Conservation (phyloP, 2,888 invertebrate genomes). For the Pelosia muscerda region DNA sequence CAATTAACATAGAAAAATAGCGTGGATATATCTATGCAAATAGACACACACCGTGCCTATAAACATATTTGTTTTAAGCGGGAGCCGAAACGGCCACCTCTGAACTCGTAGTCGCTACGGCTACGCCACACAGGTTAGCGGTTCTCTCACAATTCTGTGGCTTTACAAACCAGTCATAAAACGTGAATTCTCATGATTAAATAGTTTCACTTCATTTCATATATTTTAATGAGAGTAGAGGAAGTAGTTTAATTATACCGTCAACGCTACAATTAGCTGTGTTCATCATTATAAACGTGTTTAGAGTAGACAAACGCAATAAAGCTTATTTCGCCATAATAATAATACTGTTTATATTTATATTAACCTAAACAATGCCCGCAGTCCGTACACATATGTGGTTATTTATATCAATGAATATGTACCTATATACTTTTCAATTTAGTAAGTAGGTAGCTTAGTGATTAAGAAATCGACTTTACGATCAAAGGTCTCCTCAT, state of each 20-base stretch:
- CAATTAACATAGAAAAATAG: no score
- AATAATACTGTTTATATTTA: not conserved
- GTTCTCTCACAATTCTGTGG: not conserved
- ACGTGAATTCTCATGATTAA: not conserved
- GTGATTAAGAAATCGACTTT: no score
- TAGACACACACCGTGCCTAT: no score
- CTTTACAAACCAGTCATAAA: not conserved
- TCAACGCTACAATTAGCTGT: not conserved
- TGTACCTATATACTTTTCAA: no score
- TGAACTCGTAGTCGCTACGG: not conserved
- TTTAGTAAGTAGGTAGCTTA: no score
- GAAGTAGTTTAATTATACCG: not conserved
- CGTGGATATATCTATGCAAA: no score
- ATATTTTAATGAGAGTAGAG: not conserved
- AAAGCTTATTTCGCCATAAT: not conserved
- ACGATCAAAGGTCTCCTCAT: no score
- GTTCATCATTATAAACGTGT: not conserved
- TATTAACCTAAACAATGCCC: not conserved
- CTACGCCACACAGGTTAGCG: not conserved
- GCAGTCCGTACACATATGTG: not conserved
- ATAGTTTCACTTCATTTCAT: constrained; percentile 2
- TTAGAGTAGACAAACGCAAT: not conserved
- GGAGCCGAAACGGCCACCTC: not conserved
- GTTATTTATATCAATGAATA: not conserved
- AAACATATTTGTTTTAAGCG: not conserved